A percentile compares a stretch with the other conserved stretches of the same genome.
Evolutionary conservation across 2,797 vertebrate species (phyloP).

Genomic region (Sciurus vulgaris): DNA sequence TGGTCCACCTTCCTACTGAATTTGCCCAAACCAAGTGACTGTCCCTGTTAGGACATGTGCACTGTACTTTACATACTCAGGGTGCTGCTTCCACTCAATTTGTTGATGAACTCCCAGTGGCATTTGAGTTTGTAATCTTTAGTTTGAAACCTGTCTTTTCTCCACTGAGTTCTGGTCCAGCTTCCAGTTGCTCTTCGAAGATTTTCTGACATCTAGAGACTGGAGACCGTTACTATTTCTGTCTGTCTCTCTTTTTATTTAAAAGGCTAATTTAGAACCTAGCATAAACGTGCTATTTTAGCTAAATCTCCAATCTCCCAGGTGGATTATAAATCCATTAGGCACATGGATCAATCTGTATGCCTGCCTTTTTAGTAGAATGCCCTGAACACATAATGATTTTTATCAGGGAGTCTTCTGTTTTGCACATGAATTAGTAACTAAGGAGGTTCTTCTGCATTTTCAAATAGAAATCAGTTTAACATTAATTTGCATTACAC

Average conservation of each 20-base stretch:
- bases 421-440: neutral
- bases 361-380: neutral
- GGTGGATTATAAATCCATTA: slow-evolving; percentile 44
- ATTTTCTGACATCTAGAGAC: neutral
- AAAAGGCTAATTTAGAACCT: slow-evolving; percentile 37
- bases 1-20: neutral
- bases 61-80: neutral
- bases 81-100: neutral
- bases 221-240: slow-evolving; percentile 17
- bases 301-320: neutral
- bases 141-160: neutral
- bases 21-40: neutral
- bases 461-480: slow-evolving; percentile 2
- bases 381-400: neutral
- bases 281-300: slow-evolving; percentile 25
- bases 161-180: neutral
- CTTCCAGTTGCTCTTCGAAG: neutral
- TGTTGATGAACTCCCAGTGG: neutral
- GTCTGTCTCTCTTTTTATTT: neutral
- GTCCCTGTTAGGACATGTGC: accelerated
- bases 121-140: neutral
- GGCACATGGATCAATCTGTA: neutral
- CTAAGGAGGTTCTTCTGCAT: neutral
- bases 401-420: neutral
- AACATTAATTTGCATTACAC: neutral